A percentile compares a stretch with the other conserved stretches of the same genome.
phyloP scores from a whole-genome alignment of 2,888 invertebrate species.

The Frankliniella fusca region DNA sequence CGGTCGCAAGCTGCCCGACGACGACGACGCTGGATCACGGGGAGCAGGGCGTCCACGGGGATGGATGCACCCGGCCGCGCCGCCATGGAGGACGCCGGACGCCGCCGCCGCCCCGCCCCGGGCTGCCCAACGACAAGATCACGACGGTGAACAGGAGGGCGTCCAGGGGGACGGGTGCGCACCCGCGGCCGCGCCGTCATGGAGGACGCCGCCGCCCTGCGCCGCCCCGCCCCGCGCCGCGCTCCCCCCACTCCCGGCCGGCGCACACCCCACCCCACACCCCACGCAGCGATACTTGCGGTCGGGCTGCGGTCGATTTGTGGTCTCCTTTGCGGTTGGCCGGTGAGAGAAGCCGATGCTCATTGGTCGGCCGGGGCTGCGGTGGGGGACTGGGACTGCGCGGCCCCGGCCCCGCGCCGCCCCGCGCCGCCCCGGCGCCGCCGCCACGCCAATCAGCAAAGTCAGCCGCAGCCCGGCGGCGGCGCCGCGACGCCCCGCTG shows the following conservation, averaged over 20 bases:
- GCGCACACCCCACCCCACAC: not conserved
- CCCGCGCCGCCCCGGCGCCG: not conserved
- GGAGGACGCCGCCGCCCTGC: not conserved
- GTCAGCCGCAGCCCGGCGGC: not conserved
- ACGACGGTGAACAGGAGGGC: not conserved
- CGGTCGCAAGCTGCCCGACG: too few species aligned
- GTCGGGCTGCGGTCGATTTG: constrained; percentile 19
- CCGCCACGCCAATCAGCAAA: not conserved
- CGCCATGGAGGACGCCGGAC: too few species aligned
- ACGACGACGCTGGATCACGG: too few species aligned
- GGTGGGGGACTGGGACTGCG: not conserved
- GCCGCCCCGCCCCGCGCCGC: not conserved
- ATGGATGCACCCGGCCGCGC: not conserved
- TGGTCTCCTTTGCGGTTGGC: constrained; percentile 25
- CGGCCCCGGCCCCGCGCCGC: not conserved
- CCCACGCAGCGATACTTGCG: not conserved
- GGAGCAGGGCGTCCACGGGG: not conserved
- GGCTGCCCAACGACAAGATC: not conserved
- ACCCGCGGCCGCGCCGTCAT: not conserved
- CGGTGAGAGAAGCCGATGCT: constrained; percentile 13
- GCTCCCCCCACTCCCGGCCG: not conserved
- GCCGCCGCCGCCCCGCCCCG: not conserved
- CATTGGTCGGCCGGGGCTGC: constrained; percentile 1
- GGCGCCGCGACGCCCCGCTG: not conserved
- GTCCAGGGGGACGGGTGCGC: not conserved